Evolutionary conservation across 2,888 invertebrate species (phyloP), one percentile per base, ranked within the genome.

Genomic region (Agapetus fuscipes): DNA sequence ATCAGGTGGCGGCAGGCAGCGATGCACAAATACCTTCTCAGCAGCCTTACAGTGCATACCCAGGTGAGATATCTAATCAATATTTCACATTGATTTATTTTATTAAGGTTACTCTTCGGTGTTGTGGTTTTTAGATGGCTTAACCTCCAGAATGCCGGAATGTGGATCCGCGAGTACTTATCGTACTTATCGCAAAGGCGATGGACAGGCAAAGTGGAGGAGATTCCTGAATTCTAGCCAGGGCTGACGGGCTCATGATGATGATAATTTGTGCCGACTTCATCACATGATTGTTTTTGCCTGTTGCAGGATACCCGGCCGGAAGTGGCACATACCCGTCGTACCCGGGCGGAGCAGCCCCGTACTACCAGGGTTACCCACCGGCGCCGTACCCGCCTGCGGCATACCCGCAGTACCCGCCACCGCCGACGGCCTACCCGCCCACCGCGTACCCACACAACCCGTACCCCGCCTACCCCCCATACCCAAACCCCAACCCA

Each of bases 281-380:
- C n/a, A n/a, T n/a, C n/a, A n/a, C n/a, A n/a, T n/a, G n/a, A n/a
- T n/a, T n/a, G n/a, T n/a, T n/a, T n/a, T n/a, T n/a, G n/a, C n/a
- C n/a, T 33, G 41, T 41, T 38, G 46, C 52, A 67, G 69, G 65
- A 46, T 68, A 67, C 30, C 48, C 43, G 6, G 20, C 43, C 3
- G 37, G 43, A 34, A 20, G 33, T 14, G 43, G 37, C 13, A 13
- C 42, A 5, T 61, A 62, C 37, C 56, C 62, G 3, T 57, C 61
- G 1, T 62, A 60, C 30, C 62, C 69, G 17, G 61, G 71, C 6
- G 62, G 69, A 20, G 61, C 70, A 5, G 59, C 58, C 13, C 59
- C 62, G 26, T 74, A 72, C 52, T 75, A 74, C 57, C 72, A 68
- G 14, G 72, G 67, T 30, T 75, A 74, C 56, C 66, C 68, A 10